phyloP scores from a whole-genome alignment of 2,113 vertebrate species.

The Natator depressus region DNA sequence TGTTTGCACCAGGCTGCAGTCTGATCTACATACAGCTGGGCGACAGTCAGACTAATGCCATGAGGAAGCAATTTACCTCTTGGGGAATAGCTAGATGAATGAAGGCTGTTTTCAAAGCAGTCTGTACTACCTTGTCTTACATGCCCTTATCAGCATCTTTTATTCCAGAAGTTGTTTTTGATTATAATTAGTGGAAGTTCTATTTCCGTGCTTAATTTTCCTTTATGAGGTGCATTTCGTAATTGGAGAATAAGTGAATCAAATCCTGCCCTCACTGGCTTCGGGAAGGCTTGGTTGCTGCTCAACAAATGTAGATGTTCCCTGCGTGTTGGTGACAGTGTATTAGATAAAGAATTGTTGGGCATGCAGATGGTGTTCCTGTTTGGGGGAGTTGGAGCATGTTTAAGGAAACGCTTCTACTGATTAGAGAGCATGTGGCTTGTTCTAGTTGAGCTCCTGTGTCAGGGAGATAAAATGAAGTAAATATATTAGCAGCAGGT shows the following conservation, averaged over 20 bases:
- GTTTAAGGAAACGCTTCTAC: constrained; percentile 31
- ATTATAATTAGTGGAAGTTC: neutral
- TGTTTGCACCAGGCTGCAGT: neutral
- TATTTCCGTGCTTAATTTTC: neutral
- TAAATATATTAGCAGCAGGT: constrained; percentile 49
- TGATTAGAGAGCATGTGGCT: constrained; percentile 45
- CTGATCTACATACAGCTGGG: neutral
- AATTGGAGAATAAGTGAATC: neutral
- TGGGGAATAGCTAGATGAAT: neutral
- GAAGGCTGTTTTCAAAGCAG: neutral
- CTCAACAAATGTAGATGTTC: neutral
- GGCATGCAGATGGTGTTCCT: neutral
- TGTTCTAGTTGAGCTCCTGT: constrained; percentile 47
- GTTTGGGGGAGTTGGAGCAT: constrained; percentile 7
- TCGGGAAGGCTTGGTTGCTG: neutral
- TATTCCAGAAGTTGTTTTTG: constrained; percentile 14
- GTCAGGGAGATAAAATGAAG: constrained; percentile 54
- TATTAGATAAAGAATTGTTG: neutral
- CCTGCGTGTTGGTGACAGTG: neutral
- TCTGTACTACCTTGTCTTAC: neutral
- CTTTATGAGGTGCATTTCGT: neutral
- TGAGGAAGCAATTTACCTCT: constrained; percentile 28
- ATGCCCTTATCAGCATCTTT: neutral
- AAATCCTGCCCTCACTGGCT: neutral
- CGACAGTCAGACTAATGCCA: neutral